Base-by-base conservation (phyloP, 2,888 invertebrate genomes). In the Amphipoea oculea region DNA sequence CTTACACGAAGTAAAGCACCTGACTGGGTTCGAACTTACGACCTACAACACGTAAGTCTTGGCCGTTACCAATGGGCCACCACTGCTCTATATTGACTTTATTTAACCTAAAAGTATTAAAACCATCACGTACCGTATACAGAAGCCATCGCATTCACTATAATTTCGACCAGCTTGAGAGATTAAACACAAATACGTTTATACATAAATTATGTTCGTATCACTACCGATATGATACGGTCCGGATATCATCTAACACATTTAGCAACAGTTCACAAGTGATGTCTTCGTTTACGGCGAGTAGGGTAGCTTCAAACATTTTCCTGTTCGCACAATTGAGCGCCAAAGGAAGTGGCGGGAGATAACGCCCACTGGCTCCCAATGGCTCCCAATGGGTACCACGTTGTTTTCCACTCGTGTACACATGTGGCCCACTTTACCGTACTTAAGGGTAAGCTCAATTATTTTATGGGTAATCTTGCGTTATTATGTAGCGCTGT, bases 331-430 rank as follows among this genome's bases (percentile, higher is more conserved):
- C 90, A 89, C 92, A 92, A 91, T 91, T 91, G 90, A 85, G 85
- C 89, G 83, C 88, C 92, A 92, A 91, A 93, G 93, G 93, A 91
- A 92, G 91, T 83, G 89, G 87, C 80, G 74, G 84, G 85, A 91
- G 91, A 91, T 91, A 91, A 89, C 87, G 84, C 81, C 78, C 88
- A 81, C 72, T 87, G 86, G 84, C 81, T 85, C 84, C 89, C 88
- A 45, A 66, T 80, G 80, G 80, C 79, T 80, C 83, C 88, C 88
- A 60, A 63, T 71, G 84, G 82, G 68, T 68, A 85, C 81, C 79
- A 78, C 79, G 82, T 85, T 85, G 85, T 87, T 85, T 85, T 82
- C 89, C 87, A 87, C 86, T 84, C 77, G 80, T 83, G 76, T 85
- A 87, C 83, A 84, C 84, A 82, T 82, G 81, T 77, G 82, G 62